A percentile compares a stretch with the other conserved stretches of the same genome.
These are phyloP conservation scores for Mesitornis unicolor DNA, from an alignment of 2,113 vertebrate species.

Conservation along the genomic window DNA sequence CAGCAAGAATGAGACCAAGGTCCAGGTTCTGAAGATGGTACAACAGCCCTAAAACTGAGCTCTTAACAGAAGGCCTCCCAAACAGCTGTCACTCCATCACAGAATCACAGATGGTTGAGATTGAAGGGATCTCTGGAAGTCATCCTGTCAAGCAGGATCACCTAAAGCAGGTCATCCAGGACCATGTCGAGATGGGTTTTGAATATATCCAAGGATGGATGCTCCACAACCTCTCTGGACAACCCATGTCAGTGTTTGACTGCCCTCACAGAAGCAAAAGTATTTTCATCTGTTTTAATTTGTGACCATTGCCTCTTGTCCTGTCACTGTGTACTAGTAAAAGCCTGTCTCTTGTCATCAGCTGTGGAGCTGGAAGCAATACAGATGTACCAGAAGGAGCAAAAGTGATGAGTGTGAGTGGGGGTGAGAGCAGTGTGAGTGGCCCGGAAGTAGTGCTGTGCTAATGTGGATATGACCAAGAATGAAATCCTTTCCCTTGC, in stretches of 20 bases:
- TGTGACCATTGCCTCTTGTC: background rate
- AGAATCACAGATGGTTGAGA: background rate
- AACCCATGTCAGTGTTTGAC: background rate
- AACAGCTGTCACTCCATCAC: background rate
- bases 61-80: background rate
- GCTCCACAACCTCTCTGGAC: background rate
- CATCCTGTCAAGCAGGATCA: background rate
- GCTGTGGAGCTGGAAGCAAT: background rate
- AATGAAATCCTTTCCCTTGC: background rate
- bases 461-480: background rate
- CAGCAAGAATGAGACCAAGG: background rate
- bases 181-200: background rate
- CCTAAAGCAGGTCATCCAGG: background rate
- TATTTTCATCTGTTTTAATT: background rate
- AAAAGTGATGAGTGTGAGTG: background rate
- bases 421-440: background rate
- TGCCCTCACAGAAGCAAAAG: background rate
- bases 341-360: background rate
- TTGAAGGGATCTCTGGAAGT: background rate
- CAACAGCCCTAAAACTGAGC: background rate
- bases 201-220: background rate
- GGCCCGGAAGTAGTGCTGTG: background rate
- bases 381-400: background rate
- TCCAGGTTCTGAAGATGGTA: background rate
- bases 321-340: background rate